Base-by-base conservation (phyloP, 2,797 vertebrate species). In the Semotilus atromaculatus region DNA sequence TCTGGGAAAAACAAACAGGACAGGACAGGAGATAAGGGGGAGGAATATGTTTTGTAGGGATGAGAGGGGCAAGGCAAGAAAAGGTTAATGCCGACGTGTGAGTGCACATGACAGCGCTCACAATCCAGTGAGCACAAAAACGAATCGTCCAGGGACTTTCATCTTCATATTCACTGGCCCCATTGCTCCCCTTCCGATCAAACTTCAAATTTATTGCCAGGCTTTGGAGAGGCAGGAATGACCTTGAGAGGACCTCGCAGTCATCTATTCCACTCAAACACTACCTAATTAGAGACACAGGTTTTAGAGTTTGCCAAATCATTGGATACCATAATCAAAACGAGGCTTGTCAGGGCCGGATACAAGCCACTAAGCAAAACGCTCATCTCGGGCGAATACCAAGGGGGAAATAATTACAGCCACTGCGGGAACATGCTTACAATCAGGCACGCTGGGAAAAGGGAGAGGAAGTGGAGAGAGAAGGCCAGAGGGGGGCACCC, bases 221-320 rank as follows among this genome's bases (percentile, higher is more conserved):
- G 85, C 84, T 91, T 90, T 84, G 68, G 58, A 76, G 77, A 90
- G 87, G 89, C 90, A 82, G 87, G 74, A 81, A 80, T 92, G 94
- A 95, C 93, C 94, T 93, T 91, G 43, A 84, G 90, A 90, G 83
- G 91, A 93, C 92, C 91, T 89, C 31, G 31, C 88, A 92, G 91
- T 93, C 94, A 91, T 92, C 91, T 91, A 85, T 91, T 91, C 89
- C 79, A 88, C 86, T 92, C 86, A 80, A 87, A 93, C 60, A 83
- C 87, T 80, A 85, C 87, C 93, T 96, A 95, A 96, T 95, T 95
- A 95, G 93, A 85, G 82, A 90, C 93, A 90, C 84, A 86, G 7
- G 88, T 90, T 92, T 93, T 92, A 92, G 86, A 88, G 88, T 92
- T 92, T 80, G 90, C 91, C 93, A 93, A 93, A 94, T 90, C 90